phyloP scores from a whole-genome alignment of 2,113 vertebrate genomes.

The Probosciger aterrimus region DNA sequence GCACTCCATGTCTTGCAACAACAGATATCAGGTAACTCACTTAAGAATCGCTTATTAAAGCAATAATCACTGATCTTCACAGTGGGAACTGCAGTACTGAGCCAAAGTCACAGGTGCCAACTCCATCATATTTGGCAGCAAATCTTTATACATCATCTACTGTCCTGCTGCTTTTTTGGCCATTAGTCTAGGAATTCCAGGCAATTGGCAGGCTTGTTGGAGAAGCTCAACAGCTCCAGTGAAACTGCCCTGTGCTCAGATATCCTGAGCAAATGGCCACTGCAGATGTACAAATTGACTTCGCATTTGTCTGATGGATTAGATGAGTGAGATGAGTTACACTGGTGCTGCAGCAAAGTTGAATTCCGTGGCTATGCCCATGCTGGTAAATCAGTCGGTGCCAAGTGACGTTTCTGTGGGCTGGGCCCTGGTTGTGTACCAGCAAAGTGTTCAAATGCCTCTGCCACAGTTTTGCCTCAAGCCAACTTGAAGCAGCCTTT shows the following conservation, averaged over 20 bases:
- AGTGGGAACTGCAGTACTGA: conserved; percentile 56
- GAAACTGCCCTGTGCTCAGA: conserved; percentile 13
- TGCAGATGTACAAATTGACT: background rate
- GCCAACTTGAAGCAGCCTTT: background rate
- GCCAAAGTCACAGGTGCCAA: conserved; percentile 58
- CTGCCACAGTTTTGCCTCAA: background rate
- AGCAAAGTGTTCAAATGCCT: background rate
- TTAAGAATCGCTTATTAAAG: conserved; percentile 69
- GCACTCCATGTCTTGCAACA: conserved; percentile 56
- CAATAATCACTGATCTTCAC: conserved; percentile 72
- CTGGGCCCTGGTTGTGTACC: background rate
- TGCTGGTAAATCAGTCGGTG: background rate
- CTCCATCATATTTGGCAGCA: conserved; percentile 51
- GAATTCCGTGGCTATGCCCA: background rate
- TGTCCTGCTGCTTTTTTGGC: conserved; percentile 58
- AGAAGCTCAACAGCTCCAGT: background rate
- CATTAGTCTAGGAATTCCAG: background rate
- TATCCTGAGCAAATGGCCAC: conserved; percentile 25
- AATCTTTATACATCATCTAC: conserved; percentile 43
- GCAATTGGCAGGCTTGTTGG: conserved; percentile 25
- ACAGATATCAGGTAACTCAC: conserved; percentile 72
- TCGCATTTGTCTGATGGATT: background rate
- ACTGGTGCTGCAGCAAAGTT: background rate
- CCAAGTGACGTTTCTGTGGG: background rate
- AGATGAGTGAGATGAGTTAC: background rate